Evolutionary conservation across 1,140 invertebrate species (phyloP).

Genomic region (Camponotus vicinus): DNA sequence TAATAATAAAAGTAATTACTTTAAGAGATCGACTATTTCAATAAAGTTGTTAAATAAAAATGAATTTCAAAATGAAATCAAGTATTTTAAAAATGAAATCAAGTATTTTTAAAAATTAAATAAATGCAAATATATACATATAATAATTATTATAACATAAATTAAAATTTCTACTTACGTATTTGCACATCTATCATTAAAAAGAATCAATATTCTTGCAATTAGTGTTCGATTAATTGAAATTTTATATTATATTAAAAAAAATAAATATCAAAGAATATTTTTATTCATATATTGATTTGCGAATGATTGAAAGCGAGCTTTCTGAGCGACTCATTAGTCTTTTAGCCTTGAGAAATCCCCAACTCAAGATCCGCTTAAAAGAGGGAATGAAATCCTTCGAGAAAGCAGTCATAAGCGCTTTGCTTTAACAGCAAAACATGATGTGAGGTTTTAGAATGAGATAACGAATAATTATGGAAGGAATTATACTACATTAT

Average conservation of each 20-base stretch:
- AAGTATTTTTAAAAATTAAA: not conserved
- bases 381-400: not conserved
- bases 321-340: not conserved
- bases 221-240: not conserved
- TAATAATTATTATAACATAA: not conserved
- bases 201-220: not conserved
- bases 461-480: constrained; percentile 16
- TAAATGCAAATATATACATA: not conserved
- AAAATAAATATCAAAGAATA: not conserved
- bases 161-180: constrained; percentile 1
- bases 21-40: not conserved
- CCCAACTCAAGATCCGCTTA: constrained; percentile 1
- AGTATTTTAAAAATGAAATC: not conserved
- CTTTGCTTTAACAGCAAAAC: not conserved
- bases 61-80: not conserved
- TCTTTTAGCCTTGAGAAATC: not conserved
- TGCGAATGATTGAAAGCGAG: not conserved
- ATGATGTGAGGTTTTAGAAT: not conserved
- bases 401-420: not conserved
- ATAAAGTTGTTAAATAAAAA: not conserved
- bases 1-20: too few relatives aligned
- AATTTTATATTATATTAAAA: not conserved
- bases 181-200: too few relatives aligned
- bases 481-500: not conserved
- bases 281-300: not conserved